phyloP scores from a whole-genome alignment of 2,888 invertebrate genomes.

The Drosophila melanosoma region DNA sequence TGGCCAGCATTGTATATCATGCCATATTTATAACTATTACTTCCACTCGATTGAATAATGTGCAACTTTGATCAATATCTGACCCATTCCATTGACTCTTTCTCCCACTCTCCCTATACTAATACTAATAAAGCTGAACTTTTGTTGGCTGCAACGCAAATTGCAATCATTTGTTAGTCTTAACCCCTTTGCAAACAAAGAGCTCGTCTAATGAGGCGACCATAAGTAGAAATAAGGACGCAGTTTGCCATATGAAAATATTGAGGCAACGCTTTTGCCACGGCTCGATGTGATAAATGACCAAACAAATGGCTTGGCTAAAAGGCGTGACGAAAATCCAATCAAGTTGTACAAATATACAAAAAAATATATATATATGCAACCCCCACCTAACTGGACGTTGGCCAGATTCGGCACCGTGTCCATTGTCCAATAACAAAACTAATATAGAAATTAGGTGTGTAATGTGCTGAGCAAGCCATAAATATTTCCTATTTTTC shows the following conservation, averaged over 20 bases:
- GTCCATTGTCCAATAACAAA: slow-evolving; percentile 57
- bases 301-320: slow-evolving; percentile 39
- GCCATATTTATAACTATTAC: slow-evolving; percentile 69
- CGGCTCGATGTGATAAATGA: slow-evolving; percentile 61
- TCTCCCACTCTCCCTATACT: neutral
- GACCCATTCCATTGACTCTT: neutral
- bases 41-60: slow-evolving; percentile 83
- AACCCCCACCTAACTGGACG: slow-evolving; percentile 18
- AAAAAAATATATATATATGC: slow-evolving; percentile 57
- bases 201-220: slow-evolving; percentile 64
- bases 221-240: slow-evolving; percentile 45
- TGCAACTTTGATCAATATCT: slow-evolving; percentile 35
- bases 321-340: slow-evolving; percentile 81
- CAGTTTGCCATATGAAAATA: slow-evolving; percentile 49
- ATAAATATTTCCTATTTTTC: slow-evolving; percentile 69
- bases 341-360: slow-evolving; percentile 75
- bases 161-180: slow-evolving; percentile 69
- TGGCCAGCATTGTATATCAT: slow-evolving; percentile 24
- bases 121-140: slow-evolving; percentile 16
- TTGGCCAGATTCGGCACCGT: slow-evolving; percentile 14
- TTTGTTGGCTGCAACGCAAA: slow-evolving; percentile 54
- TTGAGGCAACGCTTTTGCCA: slow-evolving; percentile 20
- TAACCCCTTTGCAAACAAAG: slow-evolving; percentile 71
- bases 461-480: slow-evolving; percentile 79
- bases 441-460: slow-evolving; percentile 81